phyloP scores from a whole-genome alignment of 2,113 vertebrate genomes.

The Xenopus borealis region DNA sequence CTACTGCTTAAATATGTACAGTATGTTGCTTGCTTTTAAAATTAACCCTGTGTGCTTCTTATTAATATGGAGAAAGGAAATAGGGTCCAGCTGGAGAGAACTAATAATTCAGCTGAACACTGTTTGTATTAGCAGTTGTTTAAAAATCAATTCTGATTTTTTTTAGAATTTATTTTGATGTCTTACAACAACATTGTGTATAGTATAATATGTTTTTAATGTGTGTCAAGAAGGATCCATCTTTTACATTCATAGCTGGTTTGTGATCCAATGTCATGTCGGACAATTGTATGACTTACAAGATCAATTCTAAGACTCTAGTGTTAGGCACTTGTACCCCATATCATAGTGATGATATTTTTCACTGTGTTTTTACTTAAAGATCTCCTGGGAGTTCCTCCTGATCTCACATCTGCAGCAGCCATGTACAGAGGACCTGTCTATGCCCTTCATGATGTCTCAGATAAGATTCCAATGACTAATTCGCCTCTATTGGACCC shows the following conservation, averaged over 20 bases:
- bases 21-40: conserved; percentile 2
- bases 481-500: conserved; percentile 93
- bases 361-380: conserved; percentile 34
- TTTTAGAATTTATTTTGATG: too few relatives aligned
- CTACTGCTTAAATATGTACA: conserved; percentile 2
- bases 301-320: too few relatives aligned
- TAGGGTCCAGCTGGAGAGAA: neutral
- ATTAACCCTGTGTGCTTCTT: neutral
- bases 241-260: too few relatives aligned
- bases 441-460: conserved; percentile 87
- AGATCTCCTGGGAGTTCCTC: conserved; percentile 88
- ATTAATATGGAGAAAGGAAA: neutral
- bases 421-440: conserved; percentile 95
- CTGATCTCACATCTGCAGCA: conserved; percentile 91
- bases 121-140: too few relatives aligned
- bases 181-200: too few relatives aligned
- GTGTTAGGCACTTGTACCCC: too few relatives aligned
- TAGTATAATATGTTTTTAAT: too few relatives aligned
- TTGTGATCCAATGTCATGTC: too few relatives aligned
- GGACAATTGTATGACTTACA: too few relatives aligned
- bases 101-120: neutral
- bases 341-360: too few relatives aligned
- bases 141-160: too few relatives aligned
- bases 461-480: conserved; percentile 97
- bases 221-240: too few relatives aligned